These are phyloP conservation scores for Myotis davidii DNA, from an alignment of 2,113 vertebrate genomes.

Conservation along the genomic window DNA sequence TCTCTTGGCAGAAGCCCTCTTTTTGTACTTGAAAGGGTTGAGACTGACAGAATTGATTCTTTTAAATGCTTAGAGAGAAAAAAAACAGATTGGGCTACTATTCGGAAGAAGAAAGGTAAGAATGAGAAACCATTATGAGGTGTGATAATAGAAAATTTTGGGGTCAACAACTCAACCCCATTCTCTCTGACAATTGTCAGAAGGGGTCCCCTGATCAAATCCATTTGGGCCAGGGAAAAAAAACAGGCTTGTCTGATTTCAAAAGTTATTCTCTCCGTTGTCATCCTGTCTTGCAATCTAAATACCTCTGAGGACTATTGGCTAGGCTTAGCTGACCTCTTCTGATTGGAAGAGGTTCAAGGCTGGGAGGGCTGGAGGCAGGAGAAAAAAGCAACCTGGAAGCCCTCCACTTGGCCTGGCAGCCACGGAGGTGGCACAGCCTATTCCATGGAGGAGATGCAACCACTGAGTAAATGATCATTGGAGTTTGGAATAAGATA, in stretches of 20 bases:
- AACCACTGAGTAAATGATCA: not conserved
- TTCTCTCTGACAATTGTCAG: not conserved
- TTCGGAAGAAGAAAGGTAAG: not conserved
- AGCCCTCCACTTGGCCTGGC: not conserved
- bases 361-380: not conserved
- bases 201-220: not conserved
- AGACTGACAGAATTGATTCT: not conserved
- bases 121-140: not conserved
- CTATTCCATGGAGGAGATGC: not conserved
- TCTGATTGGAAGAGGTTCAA: not conserved
- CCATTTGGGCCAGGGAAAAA: not conserved
- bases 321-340: not conserved
- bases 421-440: not conserved
- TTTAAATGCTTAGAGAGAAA: slow-evolving; percentile 8
- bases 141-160: not conserved
- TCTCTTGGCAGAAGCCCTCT: not conserved
- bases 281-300: not conserved
- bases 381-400: not conserved
- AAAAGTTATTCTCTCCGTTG: not conserved
- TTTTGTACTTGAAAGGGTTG: not conserved
- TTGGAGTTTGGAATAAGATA: not conserved
- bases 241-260: not conserved
- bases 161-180: not conserved
- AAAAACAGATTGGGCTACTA: not conserved
- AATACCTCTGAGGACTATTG: too few relatives aligned